phyloP scores from a whole-genome alignment of 2,888 invertebrate species.

The Drosophila infuscata region DNA sequence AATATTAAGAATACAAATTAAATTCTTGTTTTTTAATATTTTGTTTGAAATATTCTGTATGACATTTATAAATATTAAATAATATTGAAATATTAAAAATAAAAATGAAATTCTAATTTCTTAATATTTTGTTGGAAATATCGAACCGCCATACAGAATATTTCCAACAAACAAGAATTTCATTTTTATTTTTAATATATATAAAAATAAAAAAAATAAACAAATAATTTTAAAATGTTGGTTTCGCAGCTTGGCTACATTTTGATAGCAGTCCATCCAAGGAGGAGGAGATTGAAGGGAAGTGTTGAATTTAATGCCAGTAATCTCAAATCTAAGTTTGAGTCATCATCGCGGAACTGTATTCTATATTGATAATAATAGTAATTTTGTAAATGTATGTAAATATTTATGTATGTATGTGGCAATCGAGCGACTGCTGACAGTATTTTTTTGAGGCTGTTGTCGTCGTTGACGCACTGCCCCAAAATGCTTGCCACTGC shows the following conservation, averaged over 20 bases:
- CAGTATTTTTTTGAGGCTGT: conserved; percentile 40
- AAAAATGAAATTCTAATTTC: too few relatives aligned
- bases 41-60: too few relatives aligned
- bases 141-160: too few relatives aligned
- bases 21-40: too few relatives aligned
- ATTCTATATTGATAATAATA: background rate
- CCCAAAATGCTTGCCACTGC: conserved; percentile 24
- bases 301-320: background rate
- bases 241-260: background rate
- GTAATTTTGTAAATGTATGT: background rate
- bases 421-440: conserved; percentile 32
- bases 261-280: background rate
- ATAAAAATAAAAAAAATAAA: background rate
- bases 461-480: conserved; percentile 51
- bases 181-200: background rate
- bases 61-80: too few relatives aligned
- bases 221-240: background rate
- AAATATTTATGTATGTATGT: conserved; percentile 12
- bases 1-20: too few relatives aligned
- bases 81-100: too few relatives aligned
- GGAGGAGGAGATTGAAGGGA: background rate
- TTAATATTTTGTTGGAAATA: too few relatives aligned
- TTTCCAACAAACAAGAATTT: too few relatives aligned
- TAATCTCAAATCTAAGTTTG: background rate
- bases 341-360: background rate